phyloP scores from a whole-genome alignment of 2,888 invertebrate species.

The Allophyes oxyacanthae region DNA sequence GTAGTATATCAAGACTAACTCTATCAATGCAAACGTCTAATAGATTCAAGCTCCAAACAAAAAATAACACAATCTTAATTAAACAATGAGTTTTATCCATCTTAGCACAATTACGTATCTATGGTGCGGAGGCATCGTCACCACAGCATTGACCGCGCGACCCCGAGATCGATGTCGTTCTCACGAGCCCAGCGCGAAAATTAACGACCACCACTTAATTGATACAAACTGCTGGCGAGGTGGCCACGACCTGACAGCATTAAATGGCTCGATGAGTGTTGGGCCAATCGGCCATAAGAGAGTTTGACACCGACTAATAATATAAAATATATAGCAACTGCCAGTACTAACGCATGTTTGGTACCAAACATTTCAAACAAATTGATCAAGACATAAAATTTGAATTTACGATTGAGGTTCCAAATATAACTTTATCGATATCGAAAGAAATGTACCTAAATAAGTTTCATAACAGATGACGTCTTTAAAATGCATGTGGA shows the following conservation, averaged over 20 bases:
- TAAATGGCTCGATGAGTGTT: conserved; percentile 54
- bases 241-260: conserved; percentile 55
- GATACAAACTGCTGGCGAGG: conserved; percentile 74
- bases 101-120: conserved; percentile 23
- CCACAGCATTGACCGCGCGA: conserved; percentile 60
- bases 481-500: conserved; percentile 17
- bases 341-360: conserved; percentile 6
- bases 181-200: conserved; percentile 80
- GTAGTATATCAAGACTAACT: too few relatives aligned
- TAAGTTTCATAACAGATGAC: conserved; percentile 27
- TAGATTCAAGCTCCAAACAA: conserved; percentile 7
- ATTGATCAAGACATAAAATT: conserved; percentile 34
- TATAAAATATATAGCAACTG: conserved; percentile 26
- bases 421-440: conserved; percentile 23
- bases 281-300: conserved; percentile 41
- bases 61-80: conserved; percentile 30
- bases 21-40: too few relatives aligned
- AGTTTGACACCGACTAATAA: conserved; percentile 53
- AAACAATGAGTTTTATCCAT: conserved; percentile 39
- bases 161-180: conserved; percentile 67
- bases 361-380: conserved; percentile 13
- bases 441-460: conserved; percentile 2
- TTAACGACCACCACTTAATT: conserved; percentile 84
- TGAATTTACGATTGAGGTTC: conserved; percentile 36
- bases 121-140: conserved; percentile 52